Percentiles rank a stretch among this genome's conserved stretches.
phyloP scores from a whole-genome alignment of 2,797 vertebrate genomes.

The Rhodeus uyekii region DNA sequence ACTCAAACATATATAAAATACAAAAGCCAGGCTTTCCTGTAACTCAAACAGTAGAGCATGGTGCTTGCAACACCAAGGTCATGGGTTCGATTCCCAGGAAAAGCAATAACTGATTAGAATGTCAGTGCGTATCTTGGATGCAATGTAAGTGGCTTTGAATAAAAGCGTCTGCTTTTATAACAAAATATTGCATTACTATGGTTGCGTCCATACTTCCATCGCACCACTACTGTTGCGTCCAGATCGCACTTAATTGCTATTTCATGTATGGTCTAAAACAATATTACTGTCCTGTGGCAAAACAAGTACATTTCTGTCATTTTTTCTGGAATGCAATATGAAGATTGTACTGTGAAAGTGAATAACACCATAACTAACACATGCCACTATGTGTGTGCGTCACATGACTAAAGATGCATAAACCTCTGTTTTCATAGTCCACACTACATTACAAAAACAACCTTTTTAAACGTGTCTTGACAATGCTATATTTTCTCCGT shows the following conservation, averaged over 20 bases:
- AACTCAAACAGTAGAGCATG: too few species aligned
- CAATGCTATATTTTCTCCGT: background rate
- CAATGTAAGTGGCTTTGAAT: too few species aligned
- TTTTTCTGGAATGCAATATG: background rate
- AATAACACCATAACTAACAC: background rate
- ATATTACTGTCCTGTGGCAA: background rate
- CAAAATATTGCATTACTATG: too few species aligned
- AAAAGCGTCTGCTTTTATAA: too few species aligned
- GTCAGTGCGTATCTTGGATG: too few species aligned
- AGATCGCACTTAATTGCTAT: background rate
- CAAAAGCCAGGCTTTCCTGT: too few species aligned
- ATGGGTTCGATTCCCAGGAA: too few species aligned
- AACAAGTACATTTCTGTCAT: background rate
- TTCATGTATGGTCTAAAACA: background rate
- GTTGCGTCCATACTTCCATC: too few species aligned
- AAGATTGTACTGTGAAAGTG: background rate
- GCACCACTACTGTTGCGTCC: background rate
- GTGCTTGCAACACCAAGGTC: too few species aligned
- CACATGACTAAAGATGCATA: background rate
- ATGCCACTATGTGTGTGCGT: background rate
- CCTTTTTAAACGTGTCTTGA: background rate
- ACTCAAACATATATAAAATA: background rate
- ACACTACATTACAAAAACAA: background rate
- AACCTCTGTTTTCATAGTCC: background rate
- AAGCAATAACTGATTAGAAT: too few species aligned